Evolutionary conservation across 2,888 invertebrate genomes (phyloP), one percentile per base, ranked within the genome.

Genomic region (Atrina japonica): DNA sequence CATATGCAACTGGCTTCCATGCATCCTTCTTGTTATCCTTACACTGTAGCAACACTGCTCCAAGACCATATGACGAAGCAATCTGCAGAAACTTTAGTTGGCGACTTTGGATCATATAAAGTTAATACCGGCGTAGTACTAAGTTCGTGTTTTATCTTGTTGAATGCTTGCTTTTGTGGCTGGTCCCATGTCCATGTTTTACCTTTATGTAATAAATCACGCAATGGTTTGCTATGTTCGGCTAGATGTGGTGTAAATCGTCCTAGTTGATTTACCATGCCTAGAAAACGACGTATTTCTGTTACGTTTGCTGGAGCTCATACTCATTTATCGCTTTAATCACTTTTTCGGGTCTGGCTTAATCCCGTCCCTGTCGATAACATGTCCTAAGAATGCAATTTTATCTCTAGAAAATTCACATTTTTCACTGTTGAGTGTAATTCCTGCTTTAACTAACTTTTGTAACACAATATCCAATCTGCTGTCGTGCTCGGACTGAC

Each of bases 11-110:
- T 21, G 87, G 82, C 55, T 55, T 49, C 68, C 55, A 67, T 18
- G 30, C 1, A 16, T 35, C 58, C 27, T 59, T 59, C 6, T 23
- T 29, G 11, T 55, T 21, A 16, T 18, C 11, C 16, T 23, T 25
- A 43, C 81, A 56, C 55, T 89, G 87, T 21, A 84, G 60, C 0
- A 89, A 73, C 0, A 83, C 86, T 1, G 85, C 87, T 3, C 87
- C 89, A 21, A 89, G 35, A 5, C 88, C 89, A 59, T 80, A 82
- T 11, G 78, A 73, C 6, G 86, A 86, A 0, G 88, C 83, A 80
- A n/a, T 91, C 89, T 7, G 89, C 86, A 18, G 80, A 77, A 3
- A 88, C 64, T 0, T 69, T 61, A 0, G 75, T 78, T 11, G 59
- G 52, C 25, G 80, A 69, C 2, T 73, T 73, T 6, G 78, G 76